A percentile compares a stretch with the other conserved stretches of the same genome.
These are phyloP conservation scores for Mionectes macconnelli DNA, from an alignment of 2,113 vertebrate genomes.

Conservation along the genomic window DNA sequence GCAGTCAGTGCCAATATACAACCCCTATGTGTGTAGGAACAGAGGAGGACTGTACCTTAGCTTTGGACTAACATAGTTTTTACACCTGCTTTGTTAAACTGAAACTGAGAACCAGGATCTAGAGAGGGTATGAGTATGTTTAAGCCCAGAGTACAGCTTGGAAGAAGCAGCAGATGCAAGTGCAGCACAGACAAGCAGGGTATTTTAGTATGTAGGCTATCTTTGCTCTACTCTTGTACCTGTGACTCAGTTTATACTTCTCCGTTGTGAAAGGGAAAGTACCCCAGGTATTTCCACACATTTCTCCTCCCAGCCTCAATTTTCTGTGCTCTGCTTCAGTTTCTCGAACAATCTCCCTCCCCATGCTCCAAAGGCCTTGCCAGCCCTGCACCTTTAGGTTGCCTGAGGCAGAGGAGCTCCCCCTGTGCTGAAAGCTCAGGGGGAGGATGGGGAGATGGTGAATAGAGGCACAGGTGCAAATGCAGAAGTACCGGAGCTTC, in stretches of 20 bases:
- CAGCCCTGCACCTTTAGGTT: neutral
- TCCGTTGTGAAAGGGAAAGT: neutral
- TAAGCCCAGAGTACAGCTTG: accelerated
- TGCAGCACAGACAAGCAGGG: neutral
- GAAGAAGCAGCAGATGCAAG: neutral
- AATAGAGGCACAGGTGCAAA: neutral
- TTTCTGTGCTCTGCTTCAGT: neutral
- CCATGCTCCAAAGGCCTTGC: neutral
- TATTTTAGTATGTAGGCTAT: neutral
- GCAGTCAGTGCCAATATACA: neutral
- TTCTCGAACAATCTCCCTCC: neutral
- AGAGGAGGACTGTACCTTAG: neutral
- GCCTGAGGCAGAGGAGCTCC: neutral
- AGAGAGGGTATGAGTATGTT: neutral
- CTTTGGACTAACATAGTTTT: neutral
- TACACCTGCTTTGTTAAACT: neutral
- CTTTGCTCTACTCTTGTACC: neutral
- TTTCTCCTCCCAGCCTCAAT: neutral
- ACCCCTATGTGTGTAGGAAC: neutral
- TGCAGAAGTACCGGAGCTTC: neutral
- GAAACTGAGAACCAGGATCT: neutral
- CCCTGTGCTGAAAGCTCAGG: too few species aligned
- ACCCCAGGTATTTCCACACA: neutral
- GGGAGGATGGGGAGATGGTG: neutral
- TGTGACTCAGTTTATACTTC: neutral